Percentiles rank a stretch among this genome's conserved stretches.
phyloP scores from a whole-genome alignment of 1,140 invertebrate species.

The Drosophila sucinea region DNA sequence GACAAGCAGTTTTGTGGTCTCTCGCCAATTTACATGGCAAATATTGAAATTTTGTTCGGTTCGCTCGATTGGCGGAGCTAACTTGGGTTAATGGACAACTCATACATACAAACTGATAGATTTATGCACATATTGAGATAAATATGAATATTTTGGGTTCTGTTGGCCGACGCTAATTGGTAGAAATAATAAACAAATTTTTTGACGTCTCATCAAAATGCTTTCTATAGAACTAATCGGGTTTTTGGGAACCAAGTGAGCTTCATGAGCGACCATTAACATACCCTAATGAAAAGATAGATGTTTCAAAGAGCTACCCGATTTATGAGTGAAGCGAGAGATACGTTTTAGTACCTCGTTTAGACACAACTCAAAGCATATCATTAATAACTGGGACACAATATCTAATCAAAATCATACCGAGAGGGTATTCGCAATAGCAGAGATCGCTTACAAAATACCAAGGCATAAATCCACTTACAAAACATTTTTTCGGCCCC shows the following conservation, averaged over 20 bases:
- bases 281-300: no score
- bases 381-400: no score
- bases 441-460: not conserved
- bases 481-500: not conserved
- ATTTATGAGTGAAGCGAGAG: no score
- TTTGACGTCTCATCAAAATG: slow-evolving; percentile 10
- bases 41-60: slow-evolving; percentile 43
- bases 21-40: slow-evolving; percentile 52
- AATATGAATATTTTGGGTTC: slow-evolving; percentile 5
- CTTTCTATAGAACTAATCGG: not conserved
- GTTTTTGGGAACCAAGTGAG: not conserved
- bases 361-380: no score
- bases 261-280: no score
- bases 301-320: no score
- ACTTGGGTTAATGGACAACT: slow-evolving; percentile 1
- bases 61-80: slow-evolving; percentile 17
- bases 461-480: not conserved
- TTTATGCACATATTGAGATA: not conserved
- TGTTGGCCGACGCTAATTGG: slow-evolving; percentile 50
- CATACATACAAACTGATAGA: not conserved
- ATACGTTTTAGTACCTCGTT: no score
- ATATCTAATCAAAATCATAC: no score
- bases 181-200: slow-evolving; percentile 30
- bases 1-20: slow-evolving; percentile 11
- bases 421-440: no score